Conservation (phyloP, 1,140 invertebrate genomes). For the Cryptotermes secundus region DNA sequence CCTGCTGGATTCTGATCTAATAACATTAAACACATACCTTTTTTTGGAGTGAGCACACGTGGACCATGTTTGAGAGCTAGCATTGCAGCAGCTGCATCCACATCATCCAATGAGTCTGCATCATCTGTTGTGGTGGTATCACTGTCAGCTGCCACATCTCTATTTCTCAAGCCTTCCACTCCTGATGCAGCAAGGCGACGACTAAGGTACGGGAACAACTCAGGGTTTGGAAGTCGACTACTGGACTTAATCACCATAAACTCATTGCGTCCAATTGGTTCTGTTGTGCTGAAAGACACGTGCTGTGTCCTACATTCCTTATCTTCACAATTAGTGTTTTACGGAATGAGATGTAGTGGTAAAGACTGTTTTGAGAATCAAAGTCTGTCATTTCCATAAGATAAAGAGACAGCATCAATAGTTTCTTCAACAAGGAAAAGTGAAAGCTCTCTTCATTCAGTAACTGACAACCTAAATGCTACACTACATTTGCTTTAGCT, state of each 20-base stretch:
- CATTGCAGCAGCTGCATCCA: slow-evolving; percentile 79
- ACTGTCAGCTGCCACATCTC: slow-evolving; percentile 11
- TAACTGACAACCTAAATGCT: too few species aligned
- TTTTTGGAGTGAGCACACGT: slow-evolving; percentile 52
- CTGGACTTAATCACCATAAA: slow-evolving; percentile 21
- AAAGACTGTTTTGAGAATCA: too few species aligned
- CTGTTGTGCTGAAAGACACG: neutral
- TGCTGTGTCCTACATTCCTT: too few species aligned
- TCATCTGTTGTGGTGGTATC: slow-evolving; percentile 22
- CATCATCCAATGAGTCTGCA: slow-evolving; percentile 53
- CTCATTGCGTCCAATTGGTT: neutral
- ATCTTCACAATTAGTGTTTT: too few species aligned
- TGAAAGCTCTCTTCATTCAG: too few species aligned
- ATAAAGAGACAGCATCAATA: too few species aligned
- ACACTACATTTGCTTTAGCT: too few species aligned
- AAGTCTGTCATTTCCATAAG: too few species aligned
- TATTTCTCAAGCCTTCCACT: slow-evolving; percentile 41
- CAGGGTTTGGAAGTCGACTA: slow-evolving; percentile 62
- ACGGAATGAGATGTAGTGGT: too few species aligned
- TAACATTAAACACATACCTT: slow-evolving; percentile 44
- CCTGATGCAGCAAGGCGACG: slow-evolving; percentile 60
- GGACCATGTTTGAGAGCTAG: slow-evolving; percentile 75
- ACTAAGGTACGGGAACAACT: slow-evolving; percentile 76
- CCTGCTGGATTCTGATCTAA: neutral
- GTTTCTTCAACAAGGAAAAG: too few species aligned